Conservation (phyloP, 2,797 vertebrate species). For the Remorina albescens region DNA sequence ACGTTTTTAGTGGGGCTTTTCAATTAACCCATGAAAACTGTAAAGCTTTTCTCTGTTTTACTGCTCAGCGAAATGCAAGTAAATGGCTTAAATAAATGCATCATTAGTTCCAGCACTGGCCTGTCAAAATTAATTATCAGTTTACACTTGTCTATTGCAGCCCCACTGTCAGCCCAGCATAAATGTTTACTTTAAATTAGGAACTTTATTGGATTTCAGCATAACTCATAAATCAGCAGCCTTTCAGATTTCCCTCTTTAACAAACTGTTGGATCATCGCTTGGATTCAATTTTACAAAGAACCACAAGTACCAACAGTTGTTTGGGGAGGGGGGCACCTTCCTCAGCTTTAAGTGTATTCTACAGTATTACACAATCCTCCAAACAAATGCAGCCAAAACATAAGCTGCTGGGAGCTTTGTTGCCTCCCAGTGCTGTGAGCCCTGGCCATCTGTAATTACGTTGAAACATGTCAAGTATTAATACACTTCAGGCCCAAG, state of each 20-base stretch:
- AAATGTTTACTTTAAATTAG: conserved; percentile 83
- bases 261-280: conserved; percentile 34
- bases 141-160: conserved; percentile 64
- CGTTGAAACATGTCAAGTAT: conserved; percentile 49
- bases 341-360: conserved; percentile 51
- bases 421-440: conserved; percentile 26
- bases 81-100: conserved; percentile 80
- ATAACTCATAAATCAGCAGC: conserved; percentile 69
- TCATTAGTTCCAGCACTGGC: conserved; percentile 82
- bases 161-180: conserved; percentile 65
- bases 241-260: conserved; percentile 48
- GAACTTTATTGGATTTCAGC: conserved; percentile 67
- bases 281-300: conserved; percentile 50
- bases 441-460: conserved; percentile 38
- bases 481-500: conserved; percentile 12
- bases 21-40: conserved; percentile 84
- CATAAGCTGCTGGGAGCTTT: conserved; percentile 50
- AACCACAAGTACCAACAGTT: conserved; percentile 29
- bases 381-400: conserved; percentile 63
- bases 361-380: conserved; percentile 49
- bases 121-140: conserved; percentile 82
- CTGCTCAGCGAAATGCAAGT: conserved; percentile 72
- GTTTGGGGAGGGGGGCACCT: neutral
- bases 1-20: conserved; percentile 81
- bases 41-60: conserved; percentile 67